Conservation (phyloP, 2,113 vertebrate species). For the Zosterops borbonicus region DNA sequence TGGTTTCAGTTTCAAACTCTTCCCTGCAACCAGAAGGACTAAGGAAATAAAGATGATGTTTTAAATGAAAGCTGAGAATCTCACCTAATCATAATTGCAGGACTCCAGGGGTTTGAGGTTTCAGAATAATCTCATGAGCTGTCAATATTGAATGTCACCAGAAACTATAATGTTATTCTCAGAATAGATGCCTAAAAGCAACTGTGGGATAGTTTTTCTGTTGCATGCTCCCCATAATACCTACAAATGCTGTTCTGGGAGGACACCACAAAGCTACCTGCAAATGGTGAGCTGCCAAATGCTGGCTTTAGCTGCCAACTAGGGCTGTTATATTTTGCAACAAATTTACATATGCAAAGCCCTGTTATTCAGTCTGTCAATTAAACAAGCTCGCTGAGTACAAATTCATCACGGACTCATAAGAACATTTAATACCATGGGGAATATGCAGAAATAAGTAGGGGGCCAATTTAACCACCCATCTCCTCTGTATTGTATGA, state of each 20-base stretch:
- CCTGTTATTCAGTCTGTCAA: not conserved
- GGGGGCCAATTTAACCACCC: not conserved
- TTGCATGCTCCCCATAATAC: not conserved
- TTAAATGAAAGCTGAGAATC: slow-evolving; percentile 22
- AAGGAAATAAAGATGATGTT: not conserved
- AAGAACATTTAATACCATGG: not conserved
- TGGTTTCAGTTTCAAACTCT: not conserved
- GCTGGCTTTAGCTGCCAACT: not conserved
- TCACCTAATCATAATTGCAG: not conserved
- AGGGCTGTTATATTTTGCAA: not conserved
- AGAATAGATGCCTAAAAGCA: not conserved
- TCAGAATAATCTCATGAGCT: not conserved
- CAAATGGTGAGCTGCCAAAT: not conserved
- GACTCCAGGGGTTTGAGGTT: slow-evolving; percentile 26
- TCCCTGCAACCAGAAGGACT: not conserved
- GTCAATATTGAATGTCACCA: slow-evolving; percentile 9
- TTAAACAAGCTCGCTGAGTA: not conserved
- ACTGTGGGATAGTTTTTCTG: not conserved
- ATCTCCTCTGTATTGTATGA: not conserved
- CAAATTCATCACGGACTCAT: not conserved
- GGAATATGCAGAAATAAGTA: not conserved
- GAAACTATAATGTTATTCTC: not conserved
- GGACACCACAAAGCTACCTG: not conserved
- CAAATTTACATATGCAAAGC: not conserved
- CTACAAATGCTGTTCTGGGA: not conserved